These are phyloP conservation scores for Cotesia chilonis DNA, from an alignment of 1,140 invertebrate species.

Conservation along the genomic window DNA sequence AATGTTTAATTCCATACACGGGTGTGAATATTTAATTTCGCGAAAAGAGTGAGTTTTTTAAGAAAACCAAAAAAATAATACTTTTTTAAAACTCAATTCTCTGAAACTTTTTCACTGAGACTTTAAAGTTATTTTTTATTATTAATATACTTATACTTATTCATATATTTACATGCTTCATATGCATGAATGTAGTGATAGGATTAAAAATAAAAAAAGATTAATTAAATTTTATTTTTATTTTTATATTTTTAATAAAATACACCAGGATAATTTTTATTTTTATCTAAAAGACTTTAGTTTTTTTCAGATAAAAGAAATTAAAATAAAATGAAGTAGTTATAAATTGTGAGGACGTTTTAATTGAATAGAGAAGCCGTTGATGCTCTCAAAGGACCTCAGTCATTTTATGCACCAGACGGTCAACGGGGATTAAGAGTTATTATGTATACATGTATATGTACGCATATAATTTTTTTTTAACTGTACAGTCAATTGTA, in stretches of 20 bases:
- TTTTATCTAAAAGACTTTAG: slow-evolving; percentile 17
- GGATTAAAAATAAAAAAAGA: no score
- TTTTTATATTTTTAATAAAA: no score
- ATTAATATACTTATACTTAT: no score
- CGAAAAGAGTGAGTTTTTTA: not conserved
- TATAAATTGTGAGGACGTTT: slow-evolving; percentile 22
- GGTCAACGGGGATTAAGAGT: slow-evolving; percentile 22
- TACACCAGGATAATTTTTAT: slow-evolving; percentile 7
- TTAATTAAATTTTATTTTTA: no score
- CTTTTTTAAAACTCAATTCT: not conserved
- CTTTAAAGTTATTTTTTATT: no score
- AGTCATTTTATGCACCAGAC: slow-evolving; percentile 29
- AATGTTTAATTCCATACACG: slow-evolving; percentile 23
- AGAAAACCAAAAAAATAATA: not conserved
- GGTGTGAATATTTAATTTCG: slow-evolving; percentile 30
- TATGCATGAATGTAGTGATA: no score
- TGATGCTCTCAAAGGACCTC: slow-evolving; percentile 27
- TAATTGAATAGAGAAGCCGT: slow-evolving; percentile 28
- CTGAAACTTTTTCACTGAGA: not conserved
- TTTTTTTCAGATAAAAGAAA: not conserved
- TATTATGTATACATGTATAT: not conserved
- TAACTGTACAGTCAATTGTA: not conserved
- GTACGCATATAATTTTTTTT: not conserved
- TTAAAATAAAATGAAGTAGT: slow-evolving; percentile 7
- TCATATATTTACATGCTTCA: no score